Base-by-base conservation (phyloP, 2,113 vertebrate species). In the Peromyscus leucopus region DNA sequence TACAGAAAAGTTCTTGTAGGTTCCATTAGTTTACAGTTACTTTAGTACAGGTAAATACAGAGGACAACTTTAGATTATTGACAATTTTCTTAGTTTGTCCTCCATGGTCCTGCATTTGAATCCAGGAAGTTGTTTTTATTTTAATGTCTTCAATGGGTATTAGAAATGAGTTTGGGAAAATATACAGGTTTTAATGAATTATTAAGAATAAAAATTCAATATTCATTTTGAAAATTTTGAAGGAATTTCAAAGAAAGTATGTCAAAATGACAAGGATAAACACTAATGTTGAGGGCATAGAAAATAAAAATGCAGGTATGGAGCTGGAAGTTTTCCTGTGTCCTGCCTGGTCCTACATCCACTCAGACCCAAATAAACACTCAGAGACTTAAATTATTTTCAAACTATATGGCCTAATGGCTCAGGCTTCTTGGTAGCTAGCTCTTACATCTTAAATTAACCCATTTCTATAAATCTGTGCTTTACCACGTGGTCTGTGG, bases 41-140 rank as follows among this genome's bases (percentile, higher is more conserved):
- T 80, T 96, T 33, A 59, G 84, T 88, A 92, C n/a, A 96, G n/a
- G 79, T 71, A 83, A 92, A 74, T 86, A 90, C 21, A 82, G 89
- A 89, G 92, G 97, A 57, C 22, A 21, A 93, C 61, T 92, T 97
- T 9, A 16, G 85, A 48, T 96, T 86, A 91, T 0, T 69, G 91
- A 39, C 39, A 55, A 69, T 84, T 39, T 89, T 39, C 46, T 72
- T 88, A 22, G 39, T 22, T 33, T 94, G 59, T 84, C 46, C 3
- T 61, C 57, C 36, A 33, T 51, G 42, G 3, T 8, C 6, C 16
- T n/a, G 48, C 9, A 6, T 21, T 61, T 39, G 22, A 16, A 57
- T 82, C n/a, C 48, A 61, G n/a, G 15, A 85, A 12, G 16, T 69
- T 75, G 2, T 15, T 92, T 39, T 33, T 82, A 93, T n/a, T 69